Base-by-base conservation (phyloP, 2,888 invertebrate species). In the Leptinotarsa rubiginosa region DNA sequence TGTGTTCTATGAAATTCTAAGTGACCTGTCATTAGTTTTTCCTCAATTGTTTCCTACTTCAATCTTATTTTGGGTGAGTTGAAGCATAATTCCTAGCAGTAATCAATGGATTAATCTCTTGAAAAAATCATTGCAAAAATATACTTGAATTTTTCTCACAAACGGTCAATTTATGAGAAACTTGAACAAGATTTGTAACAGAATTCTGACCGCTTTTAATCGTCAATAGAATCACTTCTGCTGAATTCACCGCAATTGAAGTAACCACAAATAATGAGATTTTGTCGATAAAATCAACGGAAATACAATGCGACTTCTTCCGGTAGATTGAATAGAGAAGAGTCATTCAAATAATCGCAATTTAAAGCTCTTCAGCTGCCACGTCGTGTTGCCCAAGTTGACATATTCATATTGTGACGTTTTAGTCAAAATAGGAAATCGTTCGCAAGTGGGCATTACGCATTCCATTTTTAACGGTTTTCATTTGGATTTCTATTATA, bases 321-420 rank as follows among this genome's bases (percentile, higher is more conserved):
- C 79, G 77, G 76, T 72, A 75, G 72, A 78, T 79, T 78, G 74
- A 78, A 74, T 75, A 76, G 75, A 59, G 69, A 74, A 81, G 77
- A 79, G 78, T 74, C 76, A 71, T 76, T 74, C 72, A 77, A 73
- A 77, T 76, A 74, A 75, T 78, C 76, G 69, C 70, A 73, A 72
- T 74, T 78, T 56, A 56, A 70, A 72, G 66, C 68, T 72, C 68
- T 77, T 78, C 77, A 73, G 76, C 75, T 76, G 73, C 76, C 59
- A 75, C 71, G 62, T 59, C 59, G 66, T 71, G 69, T 71, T 78
- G 77, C 72, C 73, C 78, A 78, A 66, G 73, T 78, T 83, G 83
- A 83, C 82, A 80, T 82, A 75, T 80, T 75, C 80, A 80, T 84
- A 83, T 83, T 83, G 84, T 84, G 84, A 83, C 83, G 77, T 80